phyloP scores from a whole-genome alignment of 2,797 vertebrate species.

The Amblyraja radiata region DNA sequence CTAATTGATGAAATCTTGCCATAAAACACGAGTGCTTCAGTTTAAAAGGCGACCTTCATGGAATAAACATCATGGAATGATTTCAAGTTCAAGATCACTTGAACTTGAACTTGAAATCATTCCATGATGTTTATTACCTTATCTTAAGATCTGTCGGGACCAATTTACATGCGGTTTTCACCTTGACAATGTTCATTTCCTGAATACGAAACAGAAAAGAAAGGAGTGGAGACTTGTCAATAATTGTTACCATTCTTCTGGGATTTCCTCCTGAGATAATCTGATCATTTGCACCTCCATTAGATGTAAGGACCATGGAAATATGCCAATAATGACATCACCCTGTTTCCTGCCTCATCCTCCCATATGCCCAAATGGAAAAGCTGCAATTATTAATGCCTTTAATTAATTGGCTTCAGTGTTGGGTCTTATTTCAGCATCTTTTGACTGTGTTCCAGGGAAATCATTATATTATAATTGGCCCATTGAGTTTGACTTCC shows the following conservation, averaged over 20 bases:
- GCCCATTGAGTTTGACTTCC: neutral
- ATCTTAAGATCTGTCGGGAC: neutral
- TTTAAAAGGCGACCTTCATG: neutral
- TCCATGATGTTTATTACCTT: neutral
- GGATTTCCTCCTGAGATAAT: neutral
- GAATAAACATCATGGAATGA: too few species aligned
- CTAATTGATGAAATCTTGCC: neutral
- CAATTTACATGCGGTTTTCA: constrained; percentile 5
- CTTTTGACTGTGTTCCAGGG: neutral
- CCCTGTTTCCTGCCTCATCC: neutral
- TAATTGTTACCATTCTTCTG: neutral
- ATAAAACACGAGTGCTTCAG: neutral
- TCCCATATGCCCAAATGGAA: neutral
- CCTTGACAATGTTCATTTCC: neutral
- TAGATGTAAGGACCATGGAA: neutral
- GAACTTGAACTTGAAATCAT: neutral
- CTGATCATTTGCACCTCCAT: neutral
- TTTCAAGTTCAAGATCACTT: too few species aligned
- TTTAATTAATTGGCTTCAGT: neutral
- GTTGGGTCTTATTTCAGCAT: neutral
- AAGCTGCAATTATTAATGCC: neutral
- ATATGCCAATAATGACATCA: neutral
- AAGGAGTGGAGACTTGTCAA: neutral
- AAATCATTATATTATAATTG: neutral
- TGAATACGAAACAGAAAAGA: neutral